Base-by-base conservation (phyloP, 2,113 vertebrate species). In the Thunnus thynnus region DNA sequence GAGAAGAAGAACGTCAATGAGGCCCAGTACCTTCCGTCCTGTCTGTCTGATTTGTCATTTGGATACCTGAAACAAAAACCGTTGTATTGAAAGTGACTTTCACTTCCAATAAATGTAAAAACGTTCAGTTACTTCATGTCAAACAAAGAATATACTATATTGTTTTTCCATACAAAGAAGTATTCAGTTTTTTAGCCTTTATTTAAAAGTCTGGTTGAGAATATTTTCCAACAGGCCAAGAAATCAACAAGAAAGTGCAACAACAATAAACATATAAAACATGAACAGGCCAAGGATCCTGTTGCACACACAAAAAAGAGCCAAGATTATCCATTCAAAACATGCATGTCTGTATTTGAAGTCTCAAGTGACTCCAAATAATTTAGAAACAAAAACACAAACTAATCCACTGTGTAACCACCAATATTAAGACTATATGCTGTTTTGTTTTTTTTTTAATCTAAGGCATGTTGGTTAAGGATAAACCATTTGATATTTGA, bases 251-350 rank as follows among this genome's bases (percentile, higher is more conserved):
- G 41, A 47, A 50, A 6, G 16, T 13, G 6, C 51, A 46, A 57
- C 22, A 63, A 51, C 16, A 67, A 71, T 51, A 65, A 69, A 63
- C 56, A 52, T 1, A 12, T 5, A 3, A 48, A 30, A 3, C 17
- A 47, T 67, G 36, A 41, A 41, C 17, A 27, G 36, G 25, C 36
- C 3, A 9, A 12, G 47, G 48, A 14, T 68, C 41, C 22, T 17
- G 71, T 67, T 52, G 13, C 54, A 41, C 25, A 20, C 36, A 41
- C 36, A 41, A 41, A 41, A 5, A 51, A 14, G 16, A 36, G 65
- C 51, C 4, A 20, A 61, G 22, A 58, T 57, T 18, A 16, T 69
- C 27, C 48, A 50, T 22, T 32, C n/a, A 36, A 68, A 82, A 75
- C 56, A 56, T 2, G 7, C 48, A 18, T 0, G 22, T 13, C 22